Conservation (phyloP, 2,113 vertebrate genomes). For the Carollia perspicillata region DNA sequence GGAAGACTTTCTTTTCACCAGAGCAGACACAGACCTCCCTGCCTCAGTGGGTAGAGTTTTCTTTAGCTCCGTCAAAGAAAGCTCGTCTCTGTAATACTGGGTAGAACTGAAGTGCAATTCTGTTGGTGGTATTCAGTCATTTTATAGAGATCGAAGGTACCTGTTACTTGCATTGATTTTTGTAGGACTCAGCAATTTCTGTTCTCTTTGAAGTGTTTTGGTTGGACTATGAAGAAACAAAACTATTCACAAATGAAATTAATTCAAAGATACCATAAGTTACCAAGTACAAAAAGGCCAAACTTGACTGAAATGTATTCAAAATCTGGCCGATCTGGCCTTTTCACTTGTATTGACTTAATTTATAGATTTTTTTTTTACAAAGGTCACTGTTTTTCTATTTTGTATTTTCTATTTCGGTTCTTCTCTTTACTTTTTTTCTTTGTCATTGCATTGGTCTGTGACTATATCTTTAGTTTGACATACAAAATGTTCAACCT, state of each 20-base stretch:
- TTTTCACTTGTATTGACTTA: conserved; percentile 46
- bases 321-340: neutral
- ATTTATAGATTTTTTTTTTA: neutral
- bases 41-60: neutral
- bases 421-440: conserved; percentile 1
- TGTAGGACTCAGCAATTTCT: neutral
- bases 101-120: neutral
- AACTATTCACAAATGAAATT: neutral
- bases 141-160: neutral
- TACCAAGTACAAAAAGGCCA: neutral
- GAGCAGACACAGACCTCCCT: neutral
- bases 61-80: neutral
- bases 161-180: neutral
- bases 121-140: neutral
- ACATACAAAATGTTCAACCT: neutral
- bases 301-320: neutral
- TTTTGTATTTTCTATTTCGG: conserved; percentile 20
- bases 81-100: neutral
- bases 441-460: neutral
- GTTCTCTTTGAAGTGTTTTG: neutral
- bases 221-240: neutral
- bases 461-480: neutral
- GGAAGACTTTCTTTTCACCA: neutral
- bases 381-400: neutral
- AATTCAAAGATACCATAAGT: neutral